These are phyloP conservation scores for Drosophila austrosaltans DNA, from an alignment of 2,888 invertebrate genomes.

Conservation along the genomic window DNA sequence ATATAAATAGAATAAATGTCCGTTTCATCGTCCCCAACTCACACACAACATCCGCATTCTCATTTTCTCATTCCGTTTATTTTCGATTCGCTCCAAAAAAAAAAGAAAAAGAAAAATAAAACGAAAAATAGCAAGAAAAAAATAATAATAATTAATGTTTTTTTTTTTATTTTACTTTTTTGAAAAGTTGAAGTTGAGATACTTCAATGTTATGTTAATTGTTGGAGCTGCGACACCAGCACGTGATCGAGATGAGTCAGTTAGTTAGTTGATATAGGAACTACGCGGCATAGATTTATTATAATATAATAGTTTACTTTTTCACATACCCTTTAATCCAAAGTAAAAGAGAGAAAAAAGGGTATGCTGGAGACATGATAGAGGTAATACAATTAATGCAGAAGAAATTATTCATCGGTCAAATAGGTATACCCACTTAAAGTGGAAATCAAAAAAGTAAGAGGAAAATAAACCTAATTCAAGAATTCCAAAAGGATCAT, in stretches of 20 bases:
- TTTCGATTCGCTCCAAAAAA: constrained; percentile 4
- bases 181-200: constrained; percentile 10
- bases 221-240: background rate
- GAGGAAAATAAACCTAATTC: no score
- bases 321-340: no score
- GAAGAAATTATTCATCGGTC: no score
- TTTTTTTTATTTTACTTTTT: background rate
- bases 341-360: no score
- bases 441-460: no score
- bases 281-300: background rate
- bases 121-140: background rate
- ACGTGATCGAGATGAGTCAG: constrained; percentile 8
- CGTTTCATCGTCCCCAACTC: constrained; percentile 6
- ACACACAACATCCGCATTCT: constrained; percentile 12
- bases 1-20: constrained; percentile 8
- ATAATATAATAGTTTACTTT: no score
- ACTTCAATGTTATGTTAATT: constrained; percentile 13
- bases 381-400: no score
- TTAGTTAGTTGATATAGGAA: constrained; percentile 1
- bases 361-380: no score
- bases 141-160: constrained; percentile 7
- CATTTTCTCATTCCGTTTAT: constrained; percentile 6
- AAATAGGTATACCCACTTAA: no score
- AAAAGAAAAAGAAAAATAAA: background rate
- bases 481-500: no score